Base-by-base conservation (phyloP, 2,888 invertebrate genomes). In the Itoplectis maculator region DNA sequence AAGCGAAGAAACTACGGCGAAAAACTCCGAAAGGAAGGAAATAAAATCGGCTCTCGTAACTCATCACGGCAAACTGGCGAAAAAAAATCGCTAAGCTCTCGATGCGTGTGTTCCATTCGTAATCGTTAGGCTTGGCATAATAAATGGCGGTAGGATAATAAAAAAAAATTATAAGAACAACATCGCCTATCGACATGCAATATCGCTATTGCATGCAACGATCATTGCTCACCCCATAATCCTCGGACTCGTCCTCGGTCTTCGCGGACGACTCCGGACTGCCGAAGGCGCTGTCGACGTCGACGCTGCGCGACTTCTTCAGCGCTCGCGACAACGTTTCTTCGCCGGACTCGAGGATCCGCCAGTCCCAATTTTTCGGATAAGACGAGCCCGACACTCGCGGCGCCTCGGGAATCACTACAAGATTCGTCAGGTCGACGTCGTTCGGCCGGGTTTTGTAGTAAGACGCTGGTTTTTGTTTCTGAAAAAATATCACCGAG, bases 371-470 rank as follows among this genome's bases (percentile, higher is more conserved):
- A 73, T 94, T 94, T 23, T 94, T 93, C 0, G 96, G 96, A 87
- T 96, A 96, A 40, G 95, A 94, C 84, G 95, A 95, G 47, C 95
- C 96, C 2, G 96, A 95, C 11, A 96, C 95, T 89, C 97, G 94
- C 0, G 98, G 97, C 35, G 97, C 97, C 70, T 97, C 97, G 6
- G 97, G 97, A 84, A 97, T 92, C 54, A 95, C 94, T 82, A 95
- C 94, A 37, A 98, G 93, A 63, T 95, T 93, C 79, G 95, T 95
- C 86, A 95, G 94, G 88, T 98, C 97, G 82, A 98, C 94, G 91
- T 98, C 98, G 84, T 95, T 94, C 18, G 95, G 94, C 88, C 96
- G 95, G 86, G 95, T 96, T 90, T 95, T 95, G 91, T 98, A 98
- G 92, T 96, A 96, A 9, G 95, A 95, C 0, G 98, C 95, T 1